A percentile compares a stretch with the other conserved stretches of the same genome.
Conservation (phyloP, 1,140 invertebrate species). For the Limonius californicus region DNA sequence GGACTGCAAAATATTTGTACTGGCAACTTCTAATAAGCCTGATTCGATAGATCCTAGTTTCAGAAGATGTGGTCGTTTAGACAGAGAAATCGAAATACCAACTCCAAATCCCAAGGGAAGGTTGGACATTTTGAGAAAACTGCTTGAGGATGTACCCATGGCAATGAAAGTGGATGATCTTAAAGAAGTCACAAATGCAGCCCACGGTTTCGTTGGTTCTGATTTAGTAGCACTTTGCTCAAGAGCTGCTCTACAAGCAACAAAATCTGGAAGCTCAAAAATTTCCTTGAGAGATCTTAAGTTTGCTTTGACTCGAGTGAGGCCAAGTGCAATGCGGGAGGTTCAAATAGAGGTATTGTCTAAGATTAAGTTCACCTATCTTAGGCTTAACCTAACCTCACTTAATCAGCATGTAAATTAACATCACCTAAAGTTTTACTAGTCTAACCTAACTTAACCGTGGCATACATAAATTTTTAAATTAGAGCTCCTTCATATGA, state of each 20-base stretch:
- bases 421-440: too few species aligned
- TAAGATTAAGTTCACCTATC: neutral
- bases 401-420: too few species aligned
- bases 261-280: conserved; percentile 41
- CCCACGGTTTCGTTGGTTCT: conserved; percentile 86
- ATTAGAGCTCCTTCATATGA: too few species aligned
- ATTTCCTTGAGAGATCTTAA: conserved; percentile 54
- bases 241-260: conserved; percentile 61
- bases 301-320: conserved; percentile 63
- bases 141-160: conserved; percentile 56
- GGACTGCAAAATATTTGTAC: conserved; percentile 58
- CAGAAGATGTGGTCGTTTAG: conserved; percentile 73
- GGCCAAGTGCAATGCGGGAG: conserved; percentile 89
- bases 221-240: conserved; percentile 75
- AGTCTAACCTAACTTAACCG: too few species aligned
- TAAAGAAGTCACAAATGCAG: conserved; percentile 59
- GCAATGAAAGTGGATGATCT: conserved; percentile 56
- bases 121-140: conserved; percentile 60
- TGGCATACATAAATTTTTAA: too few species aligned
- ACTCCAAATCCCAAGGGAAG: conserved; percentile 64
- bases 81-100: conserved; percentile 81
- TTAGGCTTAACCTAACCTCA: too few species aligned
- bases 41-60: conserved; percentile 69
- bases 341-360: conserved; percentile 67
- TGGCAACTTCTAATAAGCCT: conserved; percentile 70